Base-by-base conservation (phyloP, 2,113 vertebrate species). In the Archocentrus centrarchus region DNA sequence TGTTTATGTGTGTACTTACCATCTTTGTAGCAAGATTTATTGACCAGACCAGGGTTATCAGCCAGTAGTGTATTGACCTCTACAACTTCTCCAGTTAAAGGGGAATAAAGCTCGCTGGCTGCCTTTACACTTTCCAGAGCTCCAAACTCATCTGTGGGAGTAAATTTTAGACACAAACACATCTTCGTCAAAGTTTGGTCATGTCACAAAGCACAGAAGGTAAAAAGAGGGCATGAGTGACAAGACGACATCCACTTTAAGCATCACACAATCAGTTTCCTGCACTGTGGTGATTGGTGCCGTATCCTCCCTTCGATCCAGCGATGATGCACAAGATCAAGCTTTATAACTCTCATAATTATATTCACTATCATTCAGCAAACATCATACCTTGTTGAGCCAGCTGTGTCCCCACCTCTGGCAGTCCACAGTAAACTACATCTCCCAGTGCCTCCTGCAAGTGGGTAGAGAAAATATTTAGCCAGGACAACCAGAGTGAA, bases 41-140 rank as follows among this genome's bases (percentile, higher is more conserved):
- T 99, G 86, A 99, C 96, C 17, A 99, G 96, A 61, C 97, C 97
- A 39, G 98, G 98, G 57, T 97, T 97, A 90, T 99, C 98, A 59
- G 96, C 96, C 93, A 99, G 97, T 22, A 96, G 96, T 59, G 93
- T 85, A 81, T 99, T 99, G 89, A 98, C 91, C 91, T 98, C 97
- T 24, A 97, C 97, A 82, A 99, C 97, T 93, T 99, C 97, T 89
- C 98, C 98, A 1, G 97, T 97, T 80, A 99, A 84, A 79, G 98
- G 98, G 32, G 98, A 98, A 89, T 98, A 99, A 32, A 99, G 96
- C 93, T 99, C 98, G 94, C 98, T 99, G 86, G 97, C 98, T 91
- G 98, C 98, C 94, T 99, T 99, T 73, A 99, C 98, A 64, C 98
- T 99, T 94, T 99, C 98, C 94, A 99, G 94, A 89, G 98, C 97